These are phyloP conservation scores for Criorhina ranunculi DNA, from an alignment of 2,888 invertebrate species.

Conservation along the genomic window DNA sequence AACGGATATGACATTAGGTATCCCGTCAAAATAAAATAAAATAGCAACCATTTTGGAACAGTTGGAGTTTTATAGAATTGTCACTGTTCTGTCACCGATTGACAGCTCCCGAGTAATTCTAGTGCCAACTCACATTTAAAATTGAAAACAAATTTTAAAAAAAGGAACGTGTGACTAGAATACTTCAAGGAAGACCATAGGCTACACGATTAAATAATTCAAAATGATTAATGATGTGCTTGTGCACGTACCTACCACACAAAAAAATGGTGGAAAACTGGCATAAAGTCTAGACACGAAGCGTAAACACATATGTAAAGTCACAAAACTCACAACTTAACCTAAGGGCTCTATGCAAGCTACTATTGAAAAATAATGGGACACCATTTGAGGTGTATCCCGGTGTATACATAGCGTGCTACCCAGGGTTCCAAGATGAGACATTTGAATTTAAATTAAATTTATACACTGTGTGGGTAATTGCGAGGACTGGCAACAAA, in stretches of 20 bases:
- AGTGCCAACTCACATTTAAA: slow-evolving; percentile 7
- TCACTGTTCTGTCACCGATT: slow-evolving; percentile 17
- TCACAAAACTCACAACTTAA: slow-evolving; percentile 28
- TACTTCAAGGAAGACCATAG: slow-evolving; percentile 22
- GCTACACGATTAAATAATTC: slow-evolving; percentile 45
- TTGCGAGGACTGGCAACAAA: not conserved
- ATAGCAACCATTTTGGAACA: too few relatives aligned
- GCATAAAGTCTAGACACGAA: slow-evolving; percentile 53
- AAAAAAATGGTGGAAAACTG: slow-evolving; percentile 1
- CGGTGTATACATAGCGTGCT: not conserved
- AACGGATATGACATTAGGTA: slow-evolving; percentile 49
- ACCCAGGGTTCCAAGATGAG: slow-evolving; percentile 14
- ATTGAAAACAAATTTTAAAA: too few relatives aligned
- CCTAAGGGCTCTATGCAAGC: slow-evolving; percentile 10
- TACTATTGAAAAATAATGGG: slow-evolving; percentile 47
- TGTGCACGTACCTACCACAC: slow-evolving; percentile 59
- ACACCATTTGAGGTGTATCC: slow-evolving; percentile 45
- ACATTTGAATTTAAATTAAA: slow-evolving; percentile 74
- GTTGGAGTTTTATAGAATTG: not conserved
- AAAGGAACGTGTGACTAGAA: slow-evolving; percentile 66
- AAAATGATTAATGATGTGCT: slow-evolving; percentile 67
- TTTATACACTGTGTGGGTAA: slow-evolving; percentile 47
- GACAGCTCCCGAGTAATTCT: slow-evolving; percentile 29
- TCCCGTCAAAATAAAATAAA: too few relatives aligned
- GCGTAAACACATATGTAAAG: slow-evolving; percentile 33